Percentiles rank a stretch among this genome's conserved stretches.
These are phyloP conservation scores for Biston betularia DNA, from an alignment of 2,888 invertebrate species.

Conservation along the genomic window DNA sequence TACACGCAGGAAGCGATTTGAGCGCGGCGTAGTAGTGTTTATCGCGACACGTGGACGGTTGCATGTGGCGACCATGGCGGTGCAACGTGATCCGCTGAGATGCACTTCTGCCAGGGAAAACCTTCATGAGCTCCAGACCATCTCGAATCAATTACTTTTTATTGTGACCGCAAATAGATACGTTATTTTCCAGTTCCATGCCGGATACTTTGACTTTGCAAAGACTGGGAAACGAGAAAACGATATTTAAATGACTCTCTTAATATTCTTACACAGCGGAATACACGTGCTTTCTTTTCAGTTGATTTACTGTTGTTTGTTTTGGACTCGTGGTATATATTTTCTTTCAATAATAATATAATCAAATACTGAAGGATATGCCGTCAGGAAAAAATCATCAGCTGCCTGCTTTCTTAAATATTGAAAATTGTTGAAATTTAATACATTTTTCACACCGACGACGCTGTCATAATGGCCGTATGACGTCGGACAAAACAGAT, in stretches of 20 bases:
- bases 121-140: slow-evolving; percentile 39
- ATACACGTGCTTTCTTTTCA: neutral
- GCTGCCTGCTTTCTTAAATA: neutral
- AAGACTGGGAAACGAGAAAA: neutral
- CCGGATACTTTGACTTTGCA: slow-evolving; percentile 3
- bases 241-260: neutral
- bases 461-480: neutral
- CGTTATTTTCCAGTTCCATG: slow-evolving; percentile 8
- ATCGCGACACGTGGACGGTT: slow-evolving; percentile 68
- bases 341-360: no score
- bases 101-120: slow-evolving; percentile 45
- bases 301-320: neutral
- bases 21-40: slow-evolving; percentile 65
- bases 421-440: neutral
- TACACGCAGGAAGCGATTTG: slow-evolving; percentile 38
- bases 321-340: neutral
- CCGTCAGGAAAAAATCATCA: slow-evolving; percentile 52
- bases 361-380: slow-evolving; percentile 64
- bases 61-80: slow-evolving; percentile 61
- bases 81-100: slow-evolving; percentile 65
- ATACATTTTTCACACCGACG: neutral
- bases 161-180: slow-evolving; percentile 13
- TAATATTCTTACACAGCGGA: neutral
- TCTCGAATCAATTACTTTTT: slow-evolving; percentile 25
- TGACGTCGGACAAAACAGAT: slow-evolving; percentile 30